Conservation (phyloP, 2,888 invertebrate genomes). For the Lottia gigantea region DNA sequence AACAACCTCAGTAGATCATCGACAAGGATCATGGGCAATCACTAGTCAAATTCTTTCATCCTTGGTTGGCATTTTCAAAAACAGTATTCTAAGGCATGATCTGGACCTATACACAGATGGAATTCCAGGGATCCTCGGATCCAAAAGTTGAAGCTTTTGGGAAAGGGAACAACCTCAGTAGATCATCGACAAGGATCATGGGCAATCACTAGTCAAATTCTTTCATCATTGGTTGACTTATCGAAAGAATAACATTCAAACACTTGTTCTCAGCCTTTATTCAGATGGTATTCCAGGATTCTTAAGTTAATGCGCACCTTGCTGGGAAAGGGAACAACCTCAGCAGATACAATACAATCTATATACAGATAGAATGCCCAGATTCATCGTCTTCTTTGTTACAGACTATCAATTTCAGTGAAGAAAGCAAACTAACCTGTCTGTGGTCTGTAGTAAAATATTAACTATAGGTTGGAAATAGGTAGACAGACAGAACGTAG, state of each 20-base stretch:
- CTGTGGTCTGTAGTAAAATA: slow-evolving; percentile 91
- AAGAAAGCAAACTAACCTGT: slow-evolving; percentile 70
- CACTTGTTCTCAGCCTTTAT: too few relatives aligned
- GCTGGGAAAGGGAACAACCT: not conserved
- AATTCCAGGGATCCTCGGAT: too few relatives aligned
- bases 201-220: not conserved
- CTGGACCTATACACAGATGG: not conserved
- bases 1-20: slow-evolving; percentile 9
- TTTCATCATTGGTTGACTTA: not conserved
- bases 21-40: slow-evolving; percentile 2
- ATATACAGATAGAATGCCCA: too few relatives aligned
- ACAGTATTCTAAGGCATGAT: not conserved
- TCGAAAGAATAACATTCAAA: too few relatives aligned
- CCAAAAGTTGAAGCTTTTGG: too few relatives aligned
- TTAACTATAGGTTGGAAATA: slow-evolving; percentile 95
- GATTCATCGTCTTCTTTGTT: too few relatives aligned
- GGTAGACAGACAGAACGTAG: slow-evolving; percentile 91
- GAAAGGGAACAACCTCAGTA: not conserved
- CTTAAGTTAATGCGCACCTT: too few relatives aligned
- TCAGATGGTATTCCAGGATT: too few relatives aligned
- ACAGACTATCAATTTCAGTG: too few relatives aligned
- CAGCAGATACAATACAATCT: too few relatives aligned
- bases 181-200: slow-evolving; percentile 5
- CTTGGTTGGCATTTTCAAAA: not conserved
- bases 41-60: not conserved